phyloP scores from a whole-genome alignment of 2,797 vertebrate species.

The Threskiornis aethiopicus region DNA sequence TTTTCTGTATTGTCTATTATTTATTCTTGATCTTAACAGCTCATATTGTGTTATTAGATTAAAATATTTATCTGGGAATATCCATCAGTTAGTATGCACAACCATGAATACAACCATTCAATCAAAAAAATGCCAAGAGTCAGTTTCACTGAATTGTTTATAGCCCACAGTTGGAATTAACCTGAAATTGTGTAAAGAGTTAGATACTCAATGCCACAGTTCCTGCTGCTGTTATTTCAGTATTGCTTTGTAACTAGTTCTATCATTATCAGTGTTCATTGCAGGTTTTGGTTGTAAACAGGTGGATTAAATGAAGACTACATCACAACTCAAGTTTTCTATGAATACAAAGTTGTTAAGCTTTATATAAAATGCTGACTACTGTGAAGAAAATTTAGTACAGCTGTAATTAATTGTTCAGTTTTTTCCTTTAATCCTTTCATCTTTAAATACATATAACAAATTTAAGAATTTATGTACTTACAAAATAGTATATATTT shows the following conservation, averaged over 20 bases:
- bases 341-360: neutral
- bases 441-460: neutral
- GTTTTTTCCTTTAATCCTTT: neutral
- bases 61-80: neutral
- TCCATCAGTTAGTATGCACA: neutral
- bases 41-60: neutral
- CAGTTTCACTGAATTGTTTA: neutral
- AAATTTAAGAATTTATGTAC: neutral
- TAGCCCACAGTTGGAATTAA: neutral
- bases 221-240: constrained; percentile 1
- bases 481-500: neutral
- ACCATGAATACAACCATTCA: neutral
- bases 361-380: neutral
- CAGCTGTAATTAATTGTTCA: neutral
- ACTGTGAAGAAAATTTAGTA: neutral
- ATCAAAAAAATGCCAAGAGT: neutral
- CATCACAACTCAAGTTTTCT: neutral
- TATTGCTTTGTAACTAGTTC: neutral
- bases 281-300: neutral
- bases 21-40: neutral
- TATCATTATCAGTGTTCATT: neutral
- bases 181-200: neutral
- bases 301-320: neutral
- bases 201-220: neutral
- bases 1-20: neutral